These are phyloP conservation scores for Acanthosepion pharaonis DNA, from an alignment of 2,888 invertebrate genomes.

Conservation along the genomic window DNA sequence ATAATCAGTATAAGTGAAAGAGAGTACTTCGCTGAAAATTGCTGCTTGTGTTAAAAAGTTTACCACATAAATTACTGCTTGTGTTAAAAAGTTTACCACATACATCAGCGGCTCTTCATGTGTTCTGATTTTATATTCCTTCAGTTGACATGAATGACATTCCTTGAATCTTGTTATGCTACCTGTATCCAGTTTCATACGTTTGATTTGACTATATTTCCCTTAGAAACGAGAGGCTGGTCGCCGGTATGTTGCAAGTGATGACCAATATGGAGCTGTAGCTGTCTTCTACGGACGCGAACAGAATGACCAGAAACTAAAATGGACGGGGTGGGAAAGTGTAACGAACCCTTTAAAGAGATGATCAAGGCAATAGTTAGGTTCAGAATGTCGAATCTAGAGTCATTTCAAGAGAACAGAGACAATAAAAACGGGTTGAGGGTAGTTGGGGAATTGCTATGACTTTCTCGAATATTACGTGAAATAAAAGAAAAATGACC, in stretches of 20 bases:
- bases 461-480: not conserved
- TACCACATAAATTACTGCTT: no score
- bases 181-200: not conserved
- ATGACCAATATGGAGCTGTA: no score
- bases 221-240: not conserved
- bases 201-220: not conserved
- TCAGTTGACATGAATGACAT: not conserved
- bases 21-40: no score
- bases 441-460: not conserved
- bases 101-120: no score
- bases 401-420: not conserved
- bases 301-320: not conserved
- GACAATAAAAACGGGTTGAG: not conserved
- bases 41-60: no score
- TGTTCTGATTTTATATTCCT: not conserved
- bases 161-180: not conserved
- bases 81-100: no score
- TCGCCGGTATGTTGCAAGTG: not conserved
- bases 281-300: no score
- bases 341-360: not conserved
- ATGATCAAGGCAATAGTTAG: not conserved
- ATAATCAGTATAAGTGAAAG: no score
- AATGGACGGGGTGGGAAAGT: not conserved
- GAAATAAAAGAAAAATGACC: not conserved
- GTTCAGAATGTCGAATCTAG: not conserved